Conservation (phyloP, 2,113 vertebrate genomes). For the Sporophila hypoxantha region DNA sequence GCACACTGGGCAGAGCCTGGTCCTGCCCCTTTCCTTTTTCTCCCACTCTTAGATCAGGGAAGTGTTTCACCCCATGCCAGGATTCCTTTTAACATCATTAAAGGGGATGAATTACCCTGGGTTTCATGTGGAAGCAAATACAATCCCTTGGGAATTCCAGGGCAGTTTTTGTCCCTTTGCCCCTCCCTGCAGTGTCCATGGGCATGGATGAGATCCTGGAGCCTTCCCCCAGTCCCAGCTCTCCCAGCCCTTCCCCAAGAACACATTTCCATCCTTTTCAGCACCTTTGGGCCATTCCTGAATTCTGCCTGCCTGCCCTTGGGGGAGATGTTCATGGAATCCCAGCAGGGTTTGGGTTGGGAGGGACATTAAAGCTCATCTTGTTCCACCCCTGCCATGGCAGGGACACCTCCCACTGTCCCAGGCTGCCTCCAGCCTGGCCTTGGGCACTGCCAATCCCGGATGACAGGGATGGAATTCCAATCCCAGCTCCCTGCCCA, state of each 20-base stretch:
- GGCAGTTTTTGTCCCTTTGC: not conserved
- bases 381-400: not conserved
- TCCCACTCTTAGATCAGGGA: not conserved
- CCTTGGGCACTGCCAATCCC: too few relatives aligned
- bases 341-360: not conserved
- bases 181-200: not conserved
- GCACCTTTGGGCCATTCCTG: not conserved
- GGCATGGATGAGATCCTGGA: not conserved
- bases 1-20: not conserved
- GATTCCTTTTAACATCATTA: constrained; percentile 3
- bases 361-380: fast-evolving
- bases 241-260: not conserved
- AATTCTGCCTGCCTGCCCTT: too few relatives aligned
- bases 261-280: not conserved
- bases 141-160: constrained; percentile 19
- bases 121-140: constrained; percentile 3
- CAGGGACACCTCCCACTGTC: not conserved
- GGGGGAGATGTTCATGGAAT: too few relatives aligned
- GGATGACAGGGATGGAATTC: too few relatives aligned
- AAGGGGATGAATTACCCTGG: constrained; percentile 32
- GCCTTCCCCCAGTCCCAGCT: not conserved
- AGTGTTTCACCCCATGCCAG: not conserved
- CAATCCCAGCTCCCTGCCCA: too few relatives aligned
- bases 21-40: not conserved
- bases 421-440: too few relatives aligned